Conservation (phyloP, 35 echinoderm and acorn worm genomes). For the Nesometra sesokonis region DNA sequence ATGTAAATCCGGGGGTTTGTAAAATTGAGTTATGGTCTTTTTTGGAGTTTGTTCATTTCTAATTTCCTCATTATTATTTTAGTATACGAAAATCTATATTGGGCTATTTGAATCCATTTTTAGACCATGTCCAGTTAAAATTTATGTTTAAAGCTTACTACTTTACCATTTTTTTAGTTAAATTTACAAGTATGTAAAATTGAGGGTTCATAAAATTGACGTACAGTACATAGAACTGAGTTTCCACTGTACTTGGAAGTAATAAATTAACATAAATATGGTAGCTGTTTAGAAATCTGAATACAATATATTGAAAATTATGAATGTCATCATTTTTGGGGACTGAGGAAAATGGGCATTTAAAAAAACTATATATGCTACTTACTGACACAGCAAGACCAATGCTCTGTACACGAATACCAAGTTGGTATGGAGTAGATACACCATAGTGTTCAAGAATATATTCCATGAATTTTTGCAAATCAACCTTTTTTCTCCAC, state of each 20-base stretch:
- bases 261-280: too few species aligned
- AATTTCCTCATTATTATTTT: too few species aligned
- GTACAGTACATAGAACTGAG: not conserved
- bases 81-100: too few species aligned
- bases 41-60: too few species aligned
- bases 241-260: not conserved
- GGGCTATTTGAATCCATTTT: too few species aligned
- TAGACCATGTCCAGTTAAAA: too few species aligned
- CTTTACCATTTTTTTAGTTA: not conserved
- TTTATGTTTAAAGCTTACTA: too few species aligned
- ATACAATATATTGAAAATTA: not conserved
- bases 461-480: constrained; percentile 41
- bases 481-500: constrained; percentile 14
- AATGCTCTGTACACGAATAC: constrained; percentile 36
- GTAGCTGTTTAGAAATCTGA: not conserved
- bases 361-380: not conserved
- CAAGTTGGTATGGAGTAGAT: constrained; percentile 29
- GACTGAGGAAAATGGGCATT: not conserved
- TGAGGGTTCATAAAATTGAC: too few species aligned
- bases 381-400: constrained; percentile 46
- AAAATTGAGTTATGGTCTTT: too few species aligned
- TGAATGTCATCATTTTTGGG: not conserved
- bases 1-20: too few species aligned
- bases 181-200: too few species aligned
- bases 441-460: constrained; percentile 7